Conservation (phyloP, 2,888 invertebrate genomes). For the Troides aeacus region DNA sequence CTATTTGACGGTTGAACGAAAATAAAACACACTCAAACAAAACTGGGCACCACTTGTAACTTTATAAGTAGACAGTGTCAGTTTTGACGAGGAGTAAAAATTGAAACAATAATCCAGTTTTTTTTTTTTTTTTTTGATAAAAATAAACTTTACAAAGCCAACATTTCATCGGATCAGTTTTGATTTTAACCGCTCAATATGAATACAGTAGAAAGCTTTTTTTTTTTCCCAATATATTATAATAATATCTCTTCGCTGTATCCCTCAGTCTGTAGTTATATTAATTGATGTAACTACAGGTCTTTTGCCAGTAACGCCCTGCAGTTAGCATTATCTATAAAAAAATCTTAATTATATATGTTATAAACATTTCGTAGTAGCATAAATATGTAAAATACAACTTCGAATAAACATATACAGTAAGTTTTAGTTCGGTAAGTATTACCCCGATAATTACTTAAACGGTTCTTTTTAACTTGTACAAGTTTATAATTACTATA, state of each 20-base stretch:
- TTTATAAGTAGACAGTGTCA: slow-evolving; percentile 31
- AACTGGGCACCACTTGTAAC: slow-evolving; percentile 29
- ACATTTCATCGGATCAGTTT: slow-evolving; percentile 15
- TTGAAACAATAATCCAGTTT: slow-evolving; percentile 26
- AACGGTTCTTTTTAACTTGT: too few relatives aligned
- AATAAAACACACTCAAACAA: slow-evolving; percentile 18
- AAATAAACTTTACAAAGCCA: background rate
- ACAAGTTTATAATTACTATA: too few relatives aligned
- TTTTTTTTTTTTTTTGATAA: slow-evolving; percentile 13
- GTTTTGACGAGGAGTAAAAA: slow-evolving; percentile 28
- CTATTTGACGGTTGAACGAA: background rate
- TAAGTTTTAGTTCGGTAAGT: too few relatives aligned
- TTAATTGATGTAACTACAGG: background rate
- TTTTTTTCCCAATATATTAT: too few relatives aligned
- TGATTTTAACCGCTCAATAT: background rate
- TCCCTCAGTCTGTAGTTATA: background rate
- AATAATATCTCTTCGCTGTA: background rate
- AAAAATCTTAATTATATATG: background rate
- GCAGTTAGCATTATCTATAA: too few relatives aligned
- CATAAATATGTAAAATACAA: too few relatives aligned
- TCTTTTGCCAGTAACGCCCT: too few relatives aligned
- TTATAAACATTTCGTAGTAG: too few relatives aligned
- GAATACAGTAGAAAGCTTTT: too few relatives aligned
- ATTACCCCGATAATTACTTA: too few relatives aligned
- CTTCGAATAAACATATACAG: too few relatives aligned